Percentiles rank a stretch among this genome's conserved stretches.
Conservation (phyloP, 2,888 invertebrate species). For the Fissipunctia ypsillon region DNA sequence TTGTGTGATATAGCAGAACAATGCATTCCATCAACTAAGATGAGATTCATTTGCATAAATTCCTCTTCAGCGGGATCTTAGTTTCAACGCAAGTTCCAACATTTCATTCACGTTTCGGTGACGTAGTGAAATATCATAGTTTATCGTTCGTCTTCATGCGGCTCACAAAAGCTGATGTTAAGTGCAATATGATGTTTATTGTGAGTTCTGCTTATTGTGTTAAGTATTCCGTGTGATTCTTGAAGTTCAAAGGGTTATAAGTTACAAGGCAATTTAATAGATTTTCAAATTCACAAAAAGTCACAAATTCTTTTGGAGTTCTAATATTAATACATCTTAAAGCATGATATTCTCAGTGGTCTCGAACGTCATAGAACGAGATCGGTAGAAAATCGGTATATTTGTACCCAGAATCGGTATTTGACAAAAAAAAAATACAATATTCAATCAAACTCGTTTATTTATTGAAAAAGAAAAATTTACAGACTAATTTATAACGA, state of each 20-base stretch:
- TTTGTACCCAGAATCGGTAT: too few species aligned
- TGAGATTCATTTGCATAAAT: constrained; percentile 81
- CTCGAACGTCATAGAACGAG: too few species aligned
- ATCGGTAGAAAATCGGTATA: too few species aligned
- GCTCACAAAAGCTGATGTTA: constrained; percentile 34
- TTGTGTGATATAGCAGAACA: constrained; percentile 68
- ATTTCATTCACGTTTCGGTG: constrained; percentile 65
- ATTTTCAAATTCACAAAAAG: too few species aligned
- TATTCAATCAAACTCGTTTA: too few species aligned
- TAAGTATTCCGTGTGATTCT: background rate
- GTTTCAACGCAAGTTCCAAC: constrained; percentile 68
- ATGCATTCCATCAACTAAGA: constrained; percentile 77
- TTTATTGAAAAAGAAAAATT: too few species aligned
- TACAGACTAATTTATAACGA: too few species aligned
- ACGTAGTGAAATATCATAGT: constrained; percentile 64
- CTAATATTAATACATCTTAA: background rate
- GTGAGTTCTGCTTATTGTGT: constrained; percentile 12
- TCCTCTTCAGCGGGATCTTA: constrained; percentile 70
- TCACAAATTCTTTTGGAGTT: background rate
- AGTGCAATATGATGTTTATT: constrained; percentile 57
- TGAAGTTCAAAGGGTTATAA: background rate
- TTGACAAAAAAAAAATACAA: too few species aligned
- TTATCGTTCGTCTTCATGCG: constrained; percentile 41
- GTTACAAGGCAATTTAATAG: background rate
- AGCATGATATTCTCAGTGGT: background rate